Base-by-base conservation (phyloP, 2,113 vertebrate genomes). In the Sinocyclocheilus maitianheensis region DNA sequence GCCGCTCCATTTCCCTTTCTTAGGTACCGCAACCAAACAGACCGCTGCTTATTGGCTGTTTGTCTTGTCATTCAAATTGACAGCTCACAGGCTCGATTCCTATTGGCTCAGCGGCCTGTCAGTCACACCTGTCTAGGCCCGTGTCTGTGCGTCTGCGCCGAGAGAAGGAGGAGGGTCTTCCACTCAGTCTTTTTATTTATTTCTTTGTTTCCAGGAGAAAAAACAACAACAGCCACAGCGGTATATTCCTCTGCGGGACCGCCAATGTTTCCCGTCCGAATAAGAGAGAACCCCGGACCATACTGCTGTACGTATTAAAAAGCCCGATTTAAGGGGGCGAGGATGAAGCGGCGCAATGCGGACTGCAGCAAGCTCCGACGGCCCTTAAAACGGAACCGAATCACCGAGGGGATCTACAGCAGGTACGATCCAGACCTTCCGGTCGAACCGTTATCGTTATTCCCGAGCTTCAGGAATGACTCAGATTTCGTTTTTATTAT, bases 301-400 rank as follows among this genome's bases (percentile, higher is more conserved):
- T 89, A 93, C 90, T 92, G 91, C 90, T 90, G 94, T 90, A 91
- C 93, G 92, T 93, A 90, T 90, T 94, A 92, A 92, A 91, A 94
- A 93, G 94, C 95, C 94, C 93, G 93, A 94, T 94, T 93, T 92
- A 94, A 96, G 94, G 90, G 94, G 96, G 93, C 96, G 96, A 98
- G 96, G 96, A 99, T 99, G 97, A 99, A 99, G 97, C 97, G 97
- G 96, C 97, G 97, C 96, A 99, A 97, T 97, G 97, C 97, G 94
- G 97, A 99, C 96, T 98, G 97, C 97, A 99, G 96, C 93, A 99
- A 98, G 94, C 96, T 99, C 96, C 96, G 97, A 95, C 96, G 97
- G 94, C 97, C 97, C 94, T 96, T 98, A 90, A 99, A 98, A 97
- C 97, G 97, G 96, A 99, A 98, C 96, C 96, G 97, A 94, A 98